A percentile compares a stretch with the other conserved stretches of the same genome.
Evolutionary conservation across 1,140 invertebrate species (phyloP).

Genomic region (Drosophila orena): DNA sequence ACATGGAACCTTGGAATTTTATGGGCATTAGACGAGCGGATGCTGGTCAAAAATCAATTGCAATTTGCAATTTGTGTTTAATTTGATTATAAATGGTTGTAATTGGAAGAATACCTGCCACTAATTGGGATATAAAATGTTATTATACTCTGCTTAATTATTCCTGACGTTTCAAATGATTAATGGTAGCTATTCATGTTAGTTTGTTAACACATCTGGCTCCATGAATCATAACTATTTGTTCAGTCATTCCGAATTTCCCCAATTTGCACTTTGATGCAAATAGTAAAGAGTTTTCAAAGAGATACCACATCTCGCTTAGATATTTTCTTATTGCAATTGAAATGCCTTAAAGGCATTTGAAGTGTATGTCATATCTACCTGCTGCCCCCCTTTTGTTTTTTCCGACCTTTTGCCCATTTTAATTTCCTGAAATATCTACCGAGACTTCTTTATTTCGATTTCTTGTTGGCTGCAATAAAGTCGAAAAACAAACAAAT

Average conservation of each 20-base stretch:
- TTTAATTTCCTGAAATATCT: slow-evolving; percentile 41
- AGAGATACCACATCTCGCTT: not conserved
- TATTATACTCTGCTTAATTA: no score
- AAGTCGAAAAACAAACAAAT: slow-evolving; percentile 69
- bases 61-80: slow-evolving; percentile 26
- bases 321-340: slow-evolving; percentile 14
- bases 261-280: no score
- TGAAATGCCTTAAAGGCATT: slow-evolving; percentile 2
- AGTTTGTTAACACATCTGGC: not conserved
- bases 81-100: slow-evolving; percentile 31
- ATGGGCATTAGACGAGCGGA: slow-evolving; percentile 15
- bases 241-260: no score
- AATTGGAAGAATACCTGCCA: not conserved
- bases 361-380: slow-evolving; percentile 5
- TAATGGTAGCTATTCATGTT: not conserved
- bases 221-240: no score
- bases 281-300: not conserved
- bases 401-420: slow-evolving; percentile 19
- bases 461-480: slow-evolving; percentile 53
- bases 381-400: not conserved
- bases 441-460: slow-evolving; percentile 41
- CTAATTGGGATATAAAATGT: slow-evolving; percentile 25
- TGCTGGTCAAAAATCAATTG: slow-evolving; percentile 24
- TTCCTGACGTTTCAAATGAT: not conserved
- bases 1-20: slow-evolving; percentile 13